Evolutionary conservation across 2,888 invertebrate species (phyloP).

Genomic region (Eugnorisma glareosa): DNA sequence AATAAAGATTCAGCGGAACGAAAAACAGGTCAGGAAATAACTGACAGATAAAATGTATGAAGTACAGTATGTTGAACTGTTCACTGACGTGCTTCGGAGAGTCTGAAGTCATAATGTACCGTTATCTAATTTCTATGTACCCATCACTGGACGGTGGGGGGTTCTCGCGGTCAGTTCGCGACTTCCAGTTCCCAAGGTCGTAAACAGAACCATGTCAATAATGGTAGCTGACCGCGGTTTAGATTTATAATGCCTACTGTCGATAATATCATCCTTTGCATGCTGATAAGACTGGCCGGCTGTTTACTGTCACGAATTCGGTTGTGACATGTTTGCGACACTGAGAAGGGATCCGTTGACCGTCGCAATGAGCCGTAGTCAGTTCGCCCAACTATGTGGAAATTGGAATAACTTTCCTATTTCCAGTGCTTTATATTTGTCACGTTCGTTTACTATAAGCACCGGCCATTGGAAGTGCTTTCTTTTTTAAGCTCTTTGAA

Average conservation of each 20-base stretch:
- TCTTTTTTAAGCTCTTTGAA: constrained; percentile 37
- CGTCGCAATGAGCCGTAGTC: constrained; percentile 63
- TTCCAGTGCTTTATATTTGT: constrained; percentile 62
- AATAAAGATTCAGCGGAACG: constrained; percentile 17
- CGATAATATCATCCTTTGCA: constrained; percentile 82
- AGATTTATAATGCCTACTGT: constrained; percentile 76
- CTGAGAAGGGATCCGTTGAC: constrained; percentile 69
- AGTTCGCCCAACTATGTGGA: constrained; percentile 64
- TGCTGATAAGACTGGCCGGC: constrained; percentile 76
- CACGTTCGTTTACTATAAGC: constrained; percentile 45
- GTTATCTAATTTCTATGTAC: constrained; percentile 76
- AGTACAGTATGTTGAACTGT: constrained; percentile 6
- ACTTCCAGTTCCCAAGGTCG: constrained; percentile 79
- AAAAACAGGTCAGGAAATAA: constrained; percentile 33
- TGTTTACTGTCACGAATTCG: constrained; percentile 74
- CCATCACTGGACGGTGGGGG: constrained; percentile 73
- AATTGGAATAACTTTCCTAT: constrained; percentile 68
- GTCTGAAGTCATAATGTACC: constrained; percentile 49
- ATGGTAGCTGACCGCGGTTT: constrained; percentile 77
- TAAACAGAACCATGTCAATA: constrained; percentile 81
- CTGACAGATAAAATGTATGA: constrained; percentile 25
- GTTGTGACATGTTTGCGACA: constrained; percentile 75
- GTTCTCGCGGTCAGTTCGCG: constrained; percentile 71
- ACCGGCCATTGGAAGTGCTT: constrained; percentile 32
- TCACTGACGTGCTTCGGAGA: constrained; percentile 30